Conservation (phyloP, 2,113 vertebrate genomes). For the Campylomormyrus numenius region DNA sequence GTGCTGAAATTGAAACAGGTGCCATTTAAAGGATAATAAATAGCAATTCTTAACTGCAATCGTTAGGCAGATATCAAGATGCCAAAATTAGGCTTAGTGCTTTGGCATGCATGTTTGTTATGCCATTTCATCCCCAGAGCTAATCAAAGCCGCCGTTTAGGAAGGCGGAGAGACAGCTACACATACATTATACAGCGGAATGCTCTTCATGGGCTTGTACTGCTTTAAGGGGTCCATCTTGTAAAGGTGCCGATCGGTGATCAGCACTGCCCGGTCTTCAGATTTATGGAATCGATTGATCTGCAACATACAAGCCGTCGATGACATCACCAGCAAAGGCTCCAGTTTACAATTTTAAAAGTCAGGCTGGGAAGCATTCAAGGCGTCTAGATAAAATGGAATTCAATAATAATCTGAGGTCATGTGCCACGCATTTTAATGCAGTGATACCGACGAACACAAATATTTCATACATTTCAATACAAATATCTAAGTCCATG, state of each 20-base stretch:
- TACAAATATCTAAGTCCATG: background rate
- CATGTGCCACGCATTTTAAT: background rate
- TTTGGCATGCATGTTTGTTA: background rate
- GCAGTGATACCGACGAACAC: background rate
- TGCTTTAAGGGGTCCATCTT: slow-evolving; percentile 94
- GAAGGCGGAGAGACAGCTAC: background rate
- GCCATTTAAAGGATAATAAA: background rate
- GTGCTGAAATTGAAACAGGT: background rate
- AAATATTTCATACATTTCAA: background rate
- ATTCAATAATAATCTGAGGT: background rate
- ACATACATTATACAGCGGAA: slow-evolving; percentile 90
- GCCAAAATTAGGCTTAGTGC: background rate
- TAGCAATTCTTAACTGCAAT: background rate
- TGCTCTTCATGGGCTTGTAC: slow-evolving; percentile 95
- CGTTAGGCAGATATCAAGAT: background rate
- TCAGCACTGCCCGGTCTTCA: slow-evolving; percentile 84
- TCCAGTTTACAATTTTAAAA: background rate
- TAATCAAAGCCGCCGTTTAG: background rate
- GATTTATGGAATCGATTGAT: slow-evolving; percentile 92
- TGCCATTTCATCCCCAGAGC: background rate
- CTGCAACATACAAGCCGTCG: slow-evolving; percentile 56
- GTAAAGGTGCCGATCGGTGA: slow-evolving; percentile 93
- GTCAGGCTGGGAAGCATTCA: background rate
- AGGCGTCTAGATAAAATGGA: background rate
- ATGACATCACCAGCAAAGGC: background rate